Conservation (phyloP, 2,797 vertebrate genomes). For the Onychomys torridus region DNA sequence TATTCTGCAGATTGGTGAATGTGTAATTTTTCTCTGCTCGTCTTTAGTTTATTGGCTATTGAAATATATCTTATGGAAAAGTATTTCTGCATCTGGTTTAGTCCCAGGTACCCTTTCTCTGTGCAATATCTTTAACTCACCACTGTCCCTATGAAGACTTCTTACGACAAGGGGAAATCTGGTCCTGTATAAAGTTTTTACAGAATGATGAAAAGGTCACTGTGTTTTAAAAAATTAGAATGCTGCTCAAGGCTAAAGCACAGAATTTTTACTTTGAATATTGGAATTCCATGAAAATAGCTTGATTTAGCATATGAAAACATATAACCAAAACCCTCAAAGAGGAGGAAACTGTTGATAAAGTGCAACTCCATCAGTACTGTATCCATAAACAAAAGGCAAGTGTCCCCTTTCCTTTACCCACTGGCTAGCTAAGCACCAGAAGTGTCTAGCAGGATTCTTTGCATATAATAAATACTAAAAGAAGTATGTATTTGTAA, state of each 20-base stretch:
- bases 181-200: neutral
- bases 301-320: neutral
- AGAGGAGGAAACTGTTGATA: neutral
- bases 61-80: neutral
- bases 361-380: neutral
- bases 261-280: slow-evolving; percentile 24
- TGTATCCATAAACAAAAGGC: neutral
- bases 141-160: neutral
- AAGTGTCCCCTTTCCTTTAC: neutral
- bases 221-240: neutral
- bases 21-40: neutral
- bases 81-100: neutral
- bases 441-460: slow-evolving; percentile 11
- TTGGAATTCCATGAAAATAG: neutral
- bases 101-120: neutral
- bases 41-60: neutral
- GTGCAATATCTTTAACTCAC: neutral
- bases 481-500: slow-evolving; percentile 34
- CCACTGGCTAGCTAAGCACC: neutral
- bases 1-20: neutral
- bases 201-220: neutral
- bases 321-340: slow-evolving; percentile 26
- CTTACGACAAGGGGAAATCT: neutral
- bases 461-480: slow-evolving; percentile 27
- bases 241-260: neutral